Percentiles rank a stretch among this genome's conserved stretches.
Evolutionary conservation across 1,140 invertebrate genomes (phyloP).

Genomic region (Hyposmocoma kahamanoa): DNA sequence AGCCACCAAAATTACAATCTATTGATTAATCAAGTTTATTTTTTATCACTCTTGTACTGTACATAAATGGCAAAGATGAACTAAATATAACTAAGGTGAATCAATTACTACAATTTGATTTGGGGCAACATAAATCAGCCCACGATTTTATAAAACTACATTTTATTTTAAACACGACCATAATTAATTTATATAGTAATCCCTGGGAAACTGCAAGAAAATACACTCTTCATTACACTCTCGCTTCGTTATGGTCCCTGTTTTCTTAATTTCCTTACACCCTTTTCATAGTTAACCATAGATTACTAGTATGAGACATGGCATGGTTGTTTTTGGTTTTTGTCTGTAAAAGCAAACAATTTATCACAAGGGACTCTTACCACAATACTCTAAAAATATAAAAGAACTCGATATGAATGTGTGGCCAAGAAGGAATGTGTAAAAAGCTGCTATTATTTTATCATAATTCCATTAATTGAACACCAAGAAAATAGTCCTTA

Average conservation of each 20-base stretch:
- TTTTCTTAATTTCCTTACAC: background rate
- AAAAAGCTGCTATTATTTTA: background rate
- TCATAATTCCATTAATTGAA: background rate
- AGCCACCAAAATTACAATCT: conserved; percentile 22
- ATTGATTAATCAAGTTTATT: conserved; percentile 36
- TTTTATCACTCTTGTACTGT: conserved; percentile 62
- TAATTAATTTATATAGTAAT: background rate
- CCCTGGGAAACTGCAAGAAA: background rate
- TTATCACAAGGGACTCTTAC: background rate
- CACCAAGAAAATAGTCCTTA: background rate
- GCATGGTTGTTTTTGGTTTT: too few species aligned
- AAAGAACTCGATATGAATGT: background rate
- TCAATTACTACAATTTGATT: conserved; percentile 7
- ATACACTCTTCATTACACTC: background rate
- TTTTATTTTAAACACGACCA: too few species aligned
- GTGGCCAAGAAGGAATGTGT: background rate
- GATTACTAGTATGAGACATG: too few species aligned
- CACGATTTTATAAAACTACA: background rate
- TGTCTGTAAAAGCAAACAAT: too few species aligned
- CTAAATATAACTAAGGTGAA: conserved; percentile 22
- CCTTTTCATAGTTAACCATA: too few species aligned
- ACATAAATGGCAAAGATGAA: conserved; percentile 59
- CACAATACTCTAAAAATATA: background rate
- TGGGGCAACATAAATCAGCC: background rate
- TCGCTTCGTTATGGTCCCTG: conserved; percentile 1